Base-by-base conservation (phyloP, 1,140 invertebrate genomes). In the Oryzaephilus surinamensis region DNA sequence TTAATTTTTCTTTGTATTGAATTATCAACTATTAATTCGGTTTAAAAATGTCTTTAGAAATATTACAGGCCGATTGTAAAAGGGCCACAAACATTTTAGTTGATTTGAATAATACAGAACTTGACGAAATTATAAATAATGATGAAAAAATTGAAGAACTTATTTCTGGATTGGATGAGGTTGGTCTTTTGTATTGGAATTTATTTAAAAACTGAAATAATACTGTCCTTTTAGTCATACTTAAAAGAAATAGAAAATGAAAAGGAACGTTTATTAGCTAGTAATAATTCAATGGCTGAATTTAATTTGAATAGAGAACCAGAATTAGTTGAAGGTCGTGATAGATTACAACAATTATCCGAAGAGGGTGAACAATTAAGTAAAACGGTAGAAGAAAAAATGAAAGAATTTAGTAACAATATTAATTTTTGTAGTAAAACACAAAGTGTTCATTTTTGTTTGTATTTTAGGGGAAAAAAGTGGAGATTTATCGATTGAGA, bases 261-360 rank as follows among this genome's bases (percentile, higher is more conserved):
- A 51, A 88, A 88, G 50, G 84, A 91, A 59, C 78, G 80, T 61
- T 64, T 92, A 29, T 77, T 93, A 53, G 84, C 81, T 2, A 81
- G 79, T 45, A 94, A 92, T 57, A 80, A 84, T 57, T 84, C 77
- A 17, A 62, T 89, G 32, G 88, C 90, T 2, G 89, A 95, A 60
- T 82, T 74, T 48, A 96, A 94, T 61, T 69, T 96, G 13, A 70
- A 76, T 10, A 79, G 79, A 54, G 84, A 93, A 63, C 84, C 87
- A 20, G 70, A 78, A 53, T 64, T 93, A n/a, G 71, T 77, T 26
- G 76, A 83, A 48, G 65, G 76, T 1, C 79, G 85, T 60, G 68
- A 76, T 46, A 65, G 67, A 19, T 56, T 94, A 3, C 71, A 72
- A 43, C 71, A 81, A 32, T 63, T 80, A 3, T 81, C 79, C 30